Percentiles rank a stretch among this genome's conserved stretches.
phyloP scores from a whole-genome alignment of 2,113 vertebrate species.

The Barnardius zonarius region DNA sequence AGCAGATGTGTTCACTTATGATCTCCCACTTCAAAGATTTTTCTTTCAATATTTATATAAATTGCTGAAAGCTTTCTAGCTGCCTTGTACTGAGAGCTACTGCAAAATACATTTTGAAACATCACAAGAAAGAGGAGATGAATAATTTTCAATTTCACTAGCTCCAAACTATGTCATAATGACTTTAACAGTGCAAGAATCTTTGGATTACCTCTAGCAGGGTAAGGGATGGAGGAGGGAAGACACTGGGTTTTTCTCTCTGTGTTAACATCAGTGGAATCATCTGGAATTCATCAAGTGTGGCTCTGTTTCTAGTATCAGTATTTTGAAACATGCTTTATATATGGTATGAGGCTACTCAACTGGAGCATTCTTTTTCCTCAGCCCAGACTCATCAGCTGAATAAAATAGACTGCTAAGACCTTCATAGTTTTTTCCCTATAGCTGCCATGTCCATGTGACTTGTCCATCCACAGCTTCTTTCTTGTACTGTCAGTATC shows the following conservation, averaged over 20 bases:
- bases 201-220: slow-evolving; percentile 55
- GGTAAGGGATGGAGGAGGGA: neutral
- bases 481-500: neutral
- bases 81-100: slow-evolving; percentile 37
- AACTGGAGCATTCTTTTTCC: neutral
- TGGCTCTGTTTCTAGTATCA: slow-evolving; percentile 53
- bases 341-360: neutral
- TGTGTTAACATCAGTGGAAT: slow-evolving; percentile 34
- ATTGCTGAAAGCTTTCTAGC: slow-evolving; percentile 18
- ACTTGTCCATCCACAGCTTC: neutral
- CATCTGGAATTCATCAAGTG: slow-evolving; percentile 61
- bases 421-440: neutral
- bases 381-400: neutral
- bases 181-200: slow-evolving; percentile 51
- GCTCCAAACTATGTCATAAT: slow-evolving; percentile 54
- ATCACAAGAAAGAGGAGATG: slow-evolving; percentile 53
- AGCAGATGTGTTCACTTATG: slow-evolving; percentile 45
- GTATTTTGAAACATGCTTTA: slow-evolving; percentile 50
- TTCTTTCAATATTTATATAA: slow-evolving; percentile 21
- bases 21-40: slow-evolving; percentile 51
- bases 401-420: neutral
- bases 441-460: neutral
- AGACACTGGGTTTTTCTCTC: neutral
- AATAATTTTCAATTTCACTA: slow-evolving; percentile 30
- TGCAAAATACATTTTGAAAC: slow-evolving; percentile 58